Percentiles rank a stretch among this genome's conserved stretches.
phyloP scores from a whole-genome alignment of 64 coral and sea anemone species.

The Stylophora pistillata region DNA sequence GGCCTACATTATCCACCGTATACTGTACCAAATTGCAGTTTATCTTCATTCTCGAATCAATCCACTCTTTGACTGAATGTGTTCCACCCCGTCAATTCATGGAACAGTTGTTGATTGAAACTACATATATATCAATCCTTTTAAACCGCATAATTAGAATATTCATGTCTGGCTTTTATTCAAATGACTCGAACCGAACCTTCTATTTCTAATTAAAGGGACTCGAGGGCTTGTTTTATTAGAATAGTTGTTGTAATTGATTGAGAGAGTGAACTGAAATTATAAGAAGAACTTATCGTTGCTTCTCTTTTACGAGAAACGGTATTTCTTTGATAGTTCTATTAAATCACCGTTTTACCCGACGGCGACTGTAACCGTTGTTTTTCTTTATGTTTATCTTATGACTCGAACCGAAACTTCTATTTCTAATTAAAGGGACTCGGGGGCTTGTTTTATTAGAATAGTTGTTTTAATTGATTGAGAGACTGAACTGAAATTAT shows the following conservation, averaged over 20 bases:
- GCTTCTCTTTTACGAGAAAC: background rate
- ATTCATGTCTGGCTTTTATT: conserved; percentile 35
- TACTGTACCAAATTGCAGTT: background rate
- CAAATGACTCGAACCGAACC: background rate
- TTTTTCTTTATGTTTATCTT: background rate
- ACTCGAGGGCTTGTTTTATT: background rate
- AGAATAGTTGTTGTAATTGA: background rate
- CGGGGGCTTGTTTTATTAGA: background rate
- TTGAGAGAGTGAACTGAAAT: background rate
- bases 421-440: background rate
- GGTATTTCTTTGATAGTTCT: background rate
- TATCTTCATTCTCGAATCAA: background rate
- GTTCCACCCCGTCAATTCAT: background rate
- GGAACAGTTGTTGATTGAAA: background rate
- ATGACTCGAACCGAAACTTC: background rate
- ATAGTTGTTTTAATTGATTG: background rate
- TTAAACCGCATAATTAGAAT: conserved; percentile 8
- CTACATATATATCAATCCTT: background rate
- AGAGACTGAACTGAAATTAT: background rate
- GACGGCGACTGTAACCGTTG: background rate
- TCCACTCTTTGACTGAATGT: background rate
- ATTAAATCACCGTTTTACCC: background rate
- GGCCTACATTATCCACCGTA: background rate
- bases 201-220: background rate
- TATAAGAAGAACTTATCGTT: background rate